phyloP scores from a whole-genome alignment of 2,888 invertebrate genomes.

The Drosophila mettleri region DNA sequence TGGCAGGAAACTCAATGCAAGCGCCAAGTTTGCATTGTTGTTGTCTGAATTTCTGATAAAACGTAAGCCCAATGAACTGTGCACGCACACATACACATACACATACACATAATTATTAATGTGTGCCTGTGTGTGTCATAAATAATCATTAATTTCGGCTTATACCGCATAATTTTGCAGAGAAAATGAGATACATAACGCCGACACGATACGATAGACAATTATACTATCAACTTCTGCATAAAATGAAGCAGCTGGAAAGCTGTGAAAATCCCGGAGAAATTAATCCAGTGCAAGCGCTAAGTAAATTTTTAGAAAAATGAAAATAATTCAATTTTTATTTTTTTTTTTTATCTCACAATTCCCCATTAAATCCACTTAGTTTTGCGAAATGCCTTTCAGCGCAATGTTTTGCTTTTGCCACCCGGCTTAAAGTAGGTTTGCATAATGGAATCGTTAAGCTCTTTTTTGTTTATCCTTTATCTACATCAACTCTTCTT shows the following conservation, averaged over 20 bases:
- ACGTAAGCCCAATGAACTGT: constrained; percentile 77
- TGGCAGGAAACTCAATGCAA: constrained; percentile 61
- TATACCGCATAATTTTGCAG: constrained; percentile 34
- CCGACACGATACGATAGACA: constrained; percentile 77
- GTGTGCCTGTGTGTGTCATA: constrained; percentile 29
- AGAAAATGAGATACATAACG: constrained; percentile 75
- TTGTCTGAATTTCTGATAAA: constrained; percentile 79
- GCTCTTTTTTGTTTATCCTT: background rate
- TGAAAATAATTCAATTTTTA: background rate
- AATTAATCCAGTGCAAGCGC: constrained; percentile 25
- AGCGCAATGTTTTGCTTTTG: constrained; percentile 67
- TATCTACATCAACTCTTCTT: background rate
- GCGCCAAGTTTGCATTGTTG: constrained; percentile 72
- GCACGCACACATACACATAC: constrained; percentile 2
- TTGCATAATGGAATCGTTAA: background rate
- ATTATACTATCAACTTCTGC: constrained; percentile 69
- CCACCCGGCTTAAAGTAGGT: constrained; percentile 56
- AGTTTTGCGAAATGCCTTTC: constrained; percentile 75
- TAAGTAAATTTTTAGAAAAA: constrained; percentile 45
- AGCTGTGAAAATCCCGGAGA: background rate
- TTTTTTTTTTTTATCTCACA: background rate
- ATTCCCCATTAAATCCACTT: background rate
- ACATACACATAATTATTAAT: background rate
- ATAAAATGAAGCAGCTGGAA: constrained; percentile 56
- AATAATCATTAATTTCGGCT: constrained; percentile 46